Conservation (phyloP, 2,113 vertebrate species). For the Megaleporinus macrocephalus region DNA sequence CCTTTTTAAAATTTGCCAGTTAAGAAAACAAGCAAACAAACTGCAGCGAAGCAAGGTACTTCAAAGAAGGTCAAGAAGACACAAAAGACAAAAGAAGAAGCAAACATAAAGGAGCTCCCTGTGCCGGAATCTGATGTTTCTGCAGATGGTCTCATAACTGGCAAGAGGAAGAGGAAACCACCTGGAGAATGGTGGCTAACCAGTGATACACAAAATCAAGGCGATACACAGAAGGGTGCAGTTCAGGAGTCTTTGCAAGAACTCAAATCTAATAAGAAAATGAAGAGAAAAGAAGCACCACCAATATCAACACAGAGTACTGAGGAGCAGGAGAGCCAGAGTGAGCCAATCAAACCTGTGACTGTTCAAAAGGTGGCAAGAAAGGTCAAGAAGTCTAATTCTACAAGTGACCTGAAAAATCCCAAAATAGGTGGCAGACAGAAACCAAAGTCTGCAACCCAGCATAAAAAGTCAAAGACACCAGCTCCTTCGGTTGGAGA, state of each 20-base stretch:
- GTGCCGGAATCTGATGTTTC: constrained; percentile 15
- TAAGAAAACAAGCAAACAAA: constrained; percentile 3
- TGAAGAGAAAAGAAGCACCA: constrained; percentile 12
- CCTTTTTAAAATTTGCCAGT: constrained; percentile 12
- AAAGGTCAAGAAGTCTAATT: background rate
- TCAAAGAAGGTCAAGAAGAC: background rate
- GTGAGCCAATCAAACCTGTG: background rate
- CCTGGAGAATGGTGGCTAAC: constrained; percentile 70
- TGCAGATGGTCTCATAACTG: constrained; percentile 5
- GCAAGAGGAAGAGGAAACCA: constrained; percentile 63
- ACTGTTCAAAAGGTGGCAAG: background rate
- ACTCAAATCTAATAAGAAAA: constrained; percentile 43
- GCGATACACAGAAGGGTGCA: background rate
- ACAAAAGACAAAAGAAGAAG: background rate
- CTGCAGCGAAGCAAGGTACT: background rate
- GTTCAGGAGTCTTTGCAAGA: constrained; percentile 44
- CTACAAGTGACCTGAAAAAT: background rate
- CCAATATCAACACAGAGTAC: background rate
- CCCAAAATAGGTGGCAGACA: constrained; percentile 29
- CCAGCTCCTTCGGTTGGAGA: constrained; percentile 6
- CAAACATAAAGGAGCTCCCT: constrained; percentile 15
- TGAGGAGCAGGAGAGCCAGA: constrained; percentile 14
- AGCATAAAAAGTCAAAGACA: background rate
- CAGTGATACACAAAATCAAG: background rate
- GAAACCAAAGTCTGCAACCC: background rate